Conservation (phyloP, 2,888 invertebrate species). For the Apotomis turbidana region DNA sequence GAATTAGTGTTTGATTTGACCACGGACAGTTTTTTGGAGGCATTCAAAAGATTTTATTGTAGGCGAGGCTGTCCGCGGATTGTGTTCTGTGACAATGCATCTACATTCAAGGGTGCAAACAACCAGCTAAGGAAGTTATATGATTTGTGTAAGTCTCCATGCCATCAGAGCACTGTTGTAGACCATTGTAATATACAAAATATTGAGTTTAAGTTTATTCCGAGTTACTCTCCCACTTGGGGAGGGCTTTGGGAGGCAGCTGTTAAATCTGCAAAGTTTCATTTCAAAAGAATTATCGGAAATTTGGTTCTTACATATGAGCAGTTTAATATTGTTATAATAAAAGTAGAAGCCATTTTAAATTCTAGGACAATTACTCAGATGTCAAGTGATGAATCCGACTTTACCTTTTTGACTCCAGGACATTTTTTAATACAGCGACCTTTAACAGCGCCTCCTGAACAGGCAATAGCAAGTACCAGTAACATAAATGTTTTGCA, state of each 20-base stretch:
- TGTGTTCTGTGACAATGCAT: background rate
- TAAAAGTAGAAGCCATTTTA: conserved; percentile 4
- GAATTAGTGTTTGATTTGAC: conserved; percentile 1
- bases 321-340: conserved; percentile 1
- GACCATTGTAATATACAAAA: no score
- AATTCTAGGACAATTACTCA: background rate
- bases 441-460: no score
- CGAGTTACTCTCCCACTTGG: no score
- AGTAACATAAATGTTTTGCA: no score
- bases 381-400: background rate
- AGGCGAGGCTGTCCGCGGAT: no score
- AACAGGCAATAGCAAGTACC: no score
- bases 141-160: no score
- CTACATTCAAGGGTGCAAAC: background rate
- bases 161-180: no score
- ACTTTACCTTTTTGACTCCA: conserved; percentile 1
- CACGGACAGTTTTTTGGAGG: background rate
- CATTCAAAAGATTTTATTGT: background rate
- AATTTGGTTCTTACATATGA: conserved; percentile 1
- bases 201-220: no score
- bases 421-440: background rate
- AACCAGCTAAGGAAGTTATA: no score
- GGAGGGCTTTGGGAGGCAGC: conserved; percentile 8
- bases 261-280: conserved; percentile 3
- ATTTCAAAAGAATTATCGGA: conserved; percentile 2